Percentiles rank a stretch among this genome's conserved stretches.
Evolutionary conservation across 2,797 vertebrate genomes (phyloP).

Genomic region (Leptodactylus fallax): DNA sequence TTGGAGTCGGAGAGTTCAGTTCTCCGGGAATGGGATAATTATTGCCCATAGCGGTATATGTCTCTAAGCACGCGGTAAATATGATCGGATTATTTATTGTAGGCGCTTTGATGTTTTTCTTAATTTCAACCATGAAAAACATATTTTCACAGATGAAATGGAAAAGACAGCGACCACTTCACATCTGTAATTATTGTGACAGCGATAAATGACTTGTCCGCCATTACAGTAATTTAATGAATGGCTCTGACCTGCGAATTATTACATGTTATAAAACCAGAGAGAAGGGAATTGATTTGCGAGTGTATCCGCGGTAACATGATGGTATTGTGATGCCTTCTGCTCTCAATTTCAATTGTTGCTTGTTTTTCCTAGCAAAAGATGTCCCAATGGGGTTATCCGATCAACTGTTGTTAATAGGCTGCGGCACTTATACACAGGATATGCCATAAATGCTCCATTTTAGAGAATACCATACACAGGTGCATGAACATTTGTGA

Average conservation of each 20-base stretch:
- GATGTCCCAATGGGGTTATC: too few relatives aligned
- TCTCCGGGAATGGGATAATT: not conserved
- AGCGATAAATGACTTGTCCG: not conserved
- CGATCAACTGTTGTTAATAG: too few relatives aligned
- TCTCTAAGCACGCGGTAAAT: not conserved
- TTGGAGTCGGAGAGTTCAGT: not conserved
- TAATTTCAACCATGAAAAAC: slow-evolving; percentile 30
- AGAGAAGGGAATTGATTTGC: not conserved
- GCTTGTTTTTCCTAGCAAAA: not conserved
- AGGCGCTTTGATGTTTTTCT: slow-evolving; percentile 9
- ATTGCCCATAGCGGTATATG: not conserved
- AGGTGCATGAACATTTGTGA: too few relatives aligned
- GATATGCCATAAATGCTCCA: not conserved
- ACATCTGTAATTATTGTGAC: slow-evolving; percentile 14
- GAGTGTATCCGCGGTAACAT: not conserved
- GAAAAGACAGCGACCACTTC: not conserved
- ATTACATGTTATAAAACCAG: not conserved
- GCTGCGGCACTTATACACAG: too few relatives aligned
- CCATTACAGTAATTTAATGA: not conserved
- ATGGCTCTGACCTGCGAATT: not conserved
- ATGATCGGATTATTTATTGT: slow-evolving; percentile 1
- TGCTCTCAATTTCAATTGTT: not conserved
- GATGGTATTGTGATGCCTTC: not conserved
- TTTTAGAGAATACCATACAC: too few relatives aligned
- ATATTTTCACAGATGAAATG: not conserved